A percentile compares a stretch with the other conserved stretches of the same genome.
Conservation (phyloP, 1,140 invertebrate genomes). For the Hypsibius dujardini region DNA sequence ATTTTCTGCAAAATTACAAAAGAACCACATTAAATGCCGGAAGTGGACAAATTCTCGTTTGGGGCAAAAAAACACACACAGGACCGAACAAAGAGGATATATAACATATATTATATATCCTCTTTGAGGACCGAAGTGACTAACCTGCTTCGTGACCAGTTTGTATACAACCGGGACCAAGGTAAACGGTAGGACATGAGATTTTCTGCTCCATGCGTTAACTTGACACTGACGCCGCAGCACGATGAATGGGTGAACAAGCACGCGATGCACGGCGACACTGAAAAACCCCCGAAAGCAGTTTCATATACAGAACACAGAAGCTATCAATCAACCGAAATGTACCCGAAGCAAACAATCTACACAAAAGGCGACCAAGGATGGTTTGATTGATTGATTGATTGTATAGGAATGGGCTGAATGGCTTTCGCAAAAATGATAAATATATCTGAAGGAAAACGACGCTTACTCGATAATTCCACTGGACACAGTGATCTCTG, state of each 20-base stretch:
- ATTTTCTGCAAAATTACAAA: constrained; percentile 15
- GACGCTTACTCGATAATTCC: constrained; percentile 9
- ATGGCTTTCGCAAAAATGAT: no score
- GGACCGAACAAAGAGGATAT: neutral
- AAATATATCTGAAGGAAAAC: no score
- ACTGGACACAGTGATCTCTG: constrained; percentile 3
- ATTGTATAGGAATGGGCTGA: no score
- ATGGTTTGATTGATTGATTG: no score
- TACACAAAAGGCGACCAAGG: no score
- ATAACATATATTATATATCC: neutral
- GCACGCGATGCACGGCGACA: neutral
- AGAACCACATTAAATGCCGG: neutral
- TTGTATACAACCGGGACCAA: neutral
- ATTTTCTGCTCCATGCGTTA: constrained; percentile 11
- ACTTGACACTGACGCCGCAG: constrained; percentile 16
- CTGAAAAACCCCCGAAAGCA: no score
- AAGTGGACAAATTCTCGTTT: neutral
- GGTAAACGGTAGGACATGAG: neutral
- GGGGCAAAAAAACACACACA: neutral
- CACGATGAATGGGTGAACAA: constrained; percentile 6
- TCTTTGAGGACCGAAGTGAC: neutral
- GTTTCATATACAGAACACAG: no score
- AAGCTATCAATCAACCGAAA: no score
- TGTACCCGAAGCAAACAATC: no score
- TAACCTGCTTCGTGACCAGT: neutral